These are phyloP conservation scores for Ashinkailepas kermadecensis DNA, from an alignment of 2,888 invertebrate species.

Conservation along the genomic window DNA sequence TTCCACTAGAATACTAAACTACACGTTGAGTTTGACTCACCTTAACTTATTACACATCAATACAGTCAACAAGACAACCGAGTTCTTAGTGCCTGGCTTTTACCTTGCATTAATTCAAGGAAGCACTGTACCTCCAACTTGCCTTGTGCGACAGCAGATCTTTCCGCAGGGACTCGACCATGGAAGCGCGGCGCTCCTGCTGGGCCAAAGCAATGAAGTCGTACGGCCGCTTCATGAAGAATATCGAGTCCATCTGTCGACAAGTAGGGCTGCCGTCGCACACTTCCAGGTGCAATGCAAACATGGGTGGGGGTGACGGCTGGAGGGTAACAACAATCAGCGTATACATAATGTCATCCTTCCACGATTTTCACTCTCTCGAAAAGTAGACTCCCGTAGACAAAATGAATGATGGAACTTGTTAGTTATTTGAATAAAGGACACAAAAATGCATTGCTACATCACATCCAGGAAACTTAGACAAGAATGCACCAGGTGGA, in stretches of 20 bases:
- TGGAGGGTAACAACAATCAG: too few species aligned
- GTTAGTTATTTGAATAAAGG: background rate
- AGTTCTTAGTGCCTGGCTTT: too few species aligned
- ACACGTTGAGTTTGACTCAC: too few species aligned
- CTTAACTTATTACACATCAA: too few species aligned
- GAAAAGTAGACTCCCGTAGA: background rate
- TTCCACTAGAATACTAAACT: too few species aligned
- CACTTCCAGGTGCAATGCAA: too few species aligned
- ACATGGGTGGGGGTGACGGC: too few species aligned
- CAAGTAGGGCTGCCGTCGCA: background rate
- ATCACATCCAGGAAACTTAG: too few species aligned
- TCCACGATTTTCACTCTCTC: background rate
- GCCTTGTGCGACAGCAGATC: conserved; percentile 54
- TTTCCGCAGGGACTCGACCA: conserved; percentile 54
- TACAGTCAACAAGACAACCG: too few species aligned
- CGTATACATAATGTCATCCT: background rate
- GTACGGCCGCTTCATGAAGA: conserved; percentile 61
- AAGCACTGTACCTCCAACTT: background rate
- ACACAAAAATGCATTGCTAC: too few species aligned
- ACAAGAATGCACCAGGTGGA: too few species aligned
- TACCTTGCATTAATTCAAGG: too few species aligned
- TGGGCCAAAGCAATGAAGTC: conserved; percentile 66
- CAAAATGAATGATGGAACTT: background rate
- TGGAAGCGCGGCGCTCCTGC: conserved; percentile 61
- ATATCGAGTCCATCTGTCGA: conserved; percentile 60